A percentile compares a stretch with the other conserved stretches of the same genome.
Evolutionary conservation across 2,797 vertebrate genomes (phyloP).

Genomic region (Gymnothorax javanicus): DNA sequence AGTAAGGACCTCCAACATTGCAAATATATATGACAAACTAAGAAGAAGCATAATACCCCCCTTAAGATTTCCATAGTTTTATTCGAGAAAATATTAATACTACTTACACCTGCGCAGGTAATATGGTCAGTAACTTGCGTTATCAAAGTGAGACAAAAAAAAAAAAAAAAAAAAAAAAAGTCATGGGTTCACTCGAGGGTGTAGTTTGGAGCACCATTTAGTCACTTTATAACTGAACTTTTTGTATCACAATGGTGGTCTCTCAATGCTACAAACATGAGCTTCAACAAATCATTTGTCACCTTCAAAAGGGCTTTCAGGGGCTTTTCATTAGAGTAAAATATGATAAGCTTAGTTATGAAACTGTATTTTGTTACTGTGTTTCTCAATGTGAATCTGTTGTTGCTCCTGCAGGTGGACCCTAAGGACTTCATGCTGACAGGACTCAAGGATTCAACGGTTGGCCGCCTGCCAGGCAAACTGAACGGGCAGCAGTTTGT

Average conservation of each 20-base stretch:
- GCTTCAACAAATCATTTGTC: not conserved
- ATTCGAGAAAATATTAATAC: not conserved
- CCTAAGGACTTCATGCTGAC: slow-evolving; percentile 92
- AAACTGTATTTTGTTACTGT: not conserved
- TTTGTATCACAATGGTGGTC: not conserved
- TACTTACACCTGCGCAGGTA: not conserved
- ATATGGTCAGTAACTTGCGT: not conserved
- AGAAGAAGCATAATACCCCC: no score
- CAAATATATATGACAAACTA: no score
- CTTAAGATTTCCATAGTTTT: not conserved
- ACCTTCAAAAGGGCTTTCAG: not conserved
- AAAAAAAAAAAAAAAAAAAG: no score
- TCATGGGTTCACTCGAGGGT: not conserved
- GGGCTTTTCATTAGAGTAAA: not conserved
- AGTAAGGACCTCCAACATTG: no score
- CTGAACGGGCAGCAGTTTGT: slow-evolving; percentile 92
- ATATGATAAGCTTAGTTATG: not conserved
- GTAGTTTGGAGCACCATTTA: not conserved
- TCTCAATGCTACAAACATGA: not conserved
- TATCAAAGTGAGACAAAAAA: no score
- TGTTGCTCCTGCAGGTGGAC: slow-evolving; percentile 75
- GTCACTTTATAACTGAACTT: not conserved
- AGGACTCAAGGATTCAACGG: slow-evolving; percentile 83
- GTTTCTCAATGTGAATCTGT: not conserved
- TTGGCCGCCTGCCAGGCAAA: slow-evolving; percentile 87